Conservation (phyloP, 2,888 invertebrate species). For the Plagodis pulveraria region DNA sequence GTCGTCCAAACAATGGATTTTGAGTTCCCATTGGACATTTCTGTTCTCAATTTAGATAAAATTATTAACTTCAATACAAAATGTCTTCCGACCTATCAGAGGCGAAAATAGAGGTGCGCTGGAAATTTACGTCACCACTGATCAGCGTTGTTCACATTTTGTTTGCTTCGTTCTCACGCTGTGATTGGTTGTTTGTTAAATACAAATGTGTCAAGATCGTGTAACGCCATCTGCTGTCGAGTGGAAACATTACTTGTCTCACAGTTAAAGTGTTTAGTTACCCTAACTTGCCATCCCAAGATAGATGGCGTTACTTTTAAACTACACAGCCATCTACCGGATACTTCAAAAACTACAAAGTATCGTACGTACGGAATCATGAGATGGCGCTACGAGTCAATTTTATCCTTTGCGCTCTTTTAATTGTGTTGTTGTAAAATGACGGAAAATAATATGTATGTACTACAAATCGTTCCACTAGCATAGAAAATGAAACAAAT, state of each 20-base stretch:
- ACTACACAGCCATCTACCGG: too few relatives aligned
- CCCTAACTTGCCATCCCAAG: conserved; percentile 9
- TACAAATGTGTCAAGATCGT: too few relatives aligned
- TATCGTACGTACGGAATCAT: too few relatives aligned
- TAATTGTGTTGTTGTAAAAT: too few relatives aligned
- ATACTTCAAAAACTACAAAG: too few relatives aligned
- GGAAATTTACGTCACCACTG: conserved; percentile 72
- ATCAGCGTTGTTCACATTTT: conserved; percentile 43
- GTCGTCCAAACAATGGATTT: conserved; percentile 72
- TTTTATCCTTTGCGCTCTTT: too few relatives aligned
- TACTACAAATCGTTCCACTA: too few relatives aligned
- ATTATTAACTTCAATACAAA: conserved; percentile 64
- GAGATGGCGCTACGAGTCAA: too few relatives aligned
- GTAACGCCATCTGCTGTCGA: conserved; percentile 27
- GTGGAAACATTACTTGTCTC: conserved; percentile 8
- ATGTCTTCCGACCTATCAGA: conserved; percentile 78
- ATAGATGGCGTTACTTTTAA: conserved; percentile 37
- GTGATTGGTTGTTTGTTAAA: conserved; percentile 53
- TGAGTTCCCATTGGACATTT: conserved; percentile 66
- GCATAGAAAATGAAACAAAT: too few relatives aligned
- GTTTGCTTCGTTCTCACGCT: conserved; percentile 41
- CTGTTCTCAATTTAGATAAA: conserved; percentile 43
- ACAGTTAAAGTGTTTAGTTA: conserved; percentile 5
- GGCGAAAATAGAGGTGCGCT: conserved; percentile 74
- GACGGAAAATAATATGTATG: too few relatives aligned